Base-by-base conservation (phyloP, 1,140 invertebrate genomes). In the Melipona quadrifasciata region DNA sequence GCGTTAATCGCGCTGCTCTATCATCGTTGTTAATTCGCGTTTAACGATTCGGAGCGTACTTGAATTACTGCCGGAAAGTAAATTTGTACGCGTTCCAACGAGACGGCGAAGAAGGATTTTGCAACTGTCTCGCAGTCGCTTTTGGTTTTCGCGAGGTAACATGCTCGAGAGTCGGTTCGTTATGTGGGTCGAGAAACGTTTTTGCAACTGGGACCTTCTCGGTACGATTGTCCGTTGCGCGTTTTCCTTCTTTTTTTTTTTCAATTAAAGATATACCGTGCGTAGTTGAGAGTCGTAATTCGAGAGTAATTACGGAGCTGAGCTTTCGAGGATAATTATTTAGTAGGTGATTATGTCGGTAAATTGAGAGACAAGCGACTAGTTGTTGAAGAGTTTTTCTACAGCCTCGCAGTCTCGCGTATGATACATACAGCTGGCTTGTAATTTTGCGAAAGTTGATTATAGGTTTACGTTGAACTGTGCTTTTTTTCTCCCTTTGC, bases 1-100 rank as follows among this genome's bases (percentile, higher is more conserved):
- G 73, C 70, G 78, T 84, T 92, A 92, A 92, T 92, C 89, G 67
- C 34, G 82, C 84, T 83, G 83, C 82, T 57, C 61, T 27, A 51
- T 61, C n/a, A n/a, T 76, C 24, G 85, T 85, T 86, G 80, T 89
- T 90, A 90, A 90, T 90, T 90, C 86, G 86, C 86, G 80, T 88
- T 90, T 87, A 87, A 90, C 89, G 81, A 90, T 85, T 86, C 88
- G 68, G 34, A 76, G 19, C 55, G n/a, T 61, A 39, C 80, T 86
- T 78, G 47, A 87, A 65, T 71, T 47, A 47, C 76, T 58, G 64
- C n/a, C 82, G 70, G 82, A 65, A 80, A 53, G 71, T 74, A 82
- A 86, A 86, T 86, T 77, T 65, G 61, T 65, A 27, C 58, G 21
- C 57, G 34, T 24, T 65, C 31, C 74, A 39, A 77, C 64, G 21